Base-by-base conservation (phyloP, 2,888 invertebrate genomes). In the Petrolisthes cinctipes region DNA sequence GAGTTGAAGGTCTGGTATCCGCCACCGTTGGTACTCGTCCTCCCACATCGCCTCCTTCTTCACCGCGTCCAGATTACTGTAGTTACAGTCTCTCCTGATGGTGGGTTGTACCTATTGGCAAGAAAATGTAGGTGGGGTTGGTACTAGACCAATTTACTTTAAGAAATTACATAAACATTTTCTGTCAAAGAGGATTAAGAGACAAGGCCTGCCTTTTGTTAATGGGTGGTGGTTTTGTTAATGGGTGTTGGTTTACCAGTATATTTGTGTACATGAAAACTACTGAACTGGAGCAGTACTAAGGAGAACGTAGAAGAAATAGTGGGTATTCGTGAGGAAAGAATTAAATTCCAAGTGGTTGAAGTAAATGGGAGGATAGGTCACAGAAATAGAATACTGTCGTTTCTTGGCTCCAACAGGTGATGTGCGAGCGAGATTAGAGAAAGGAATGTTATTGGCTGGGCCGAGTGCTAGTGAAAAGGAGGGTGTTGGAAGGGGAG, bases 51-150 rank as follows among this genome's bases (percentile, higher is more conserved):
- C 95, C 90, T 95, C 94, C 83, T 94, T 93, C 92, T 95, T 95
- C 53, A 97, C 94, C 82, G 93, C 93, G 86, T 96, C 96, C 71
- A 96, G 92, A 92, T 96, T 95, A 92, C 95, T 95, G 92, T 96
- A 96, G 92, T 96, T 96, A 91, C 95, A 95, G 92, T 96, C 96
- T 91, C 95, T 94, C 76, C 95, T 94, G 54, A 97, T 93, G 75
- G 95, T 95, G 0, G 95, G 95, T 84, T 95, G 94, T 5, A 96
- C 94, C 92, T 95, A 56, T 0, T 7, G n/a, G 61, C 17, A 56
- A 23, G 57, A 20, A 73, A 20, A n/a, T 66, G 37, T 53, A 54
- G 54, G 37, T 5, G 9, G 57, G 51, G n/a, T 11, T 11, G 75
- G 61, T 81, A 9, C 11, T 5, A 53, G 56, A 53, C 53, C 4